These are phyloP conservation scores for Formica selysi DNA, from an alignment of 1,140 invertebrate genomes.

Conservation along the genomic window DNA sequence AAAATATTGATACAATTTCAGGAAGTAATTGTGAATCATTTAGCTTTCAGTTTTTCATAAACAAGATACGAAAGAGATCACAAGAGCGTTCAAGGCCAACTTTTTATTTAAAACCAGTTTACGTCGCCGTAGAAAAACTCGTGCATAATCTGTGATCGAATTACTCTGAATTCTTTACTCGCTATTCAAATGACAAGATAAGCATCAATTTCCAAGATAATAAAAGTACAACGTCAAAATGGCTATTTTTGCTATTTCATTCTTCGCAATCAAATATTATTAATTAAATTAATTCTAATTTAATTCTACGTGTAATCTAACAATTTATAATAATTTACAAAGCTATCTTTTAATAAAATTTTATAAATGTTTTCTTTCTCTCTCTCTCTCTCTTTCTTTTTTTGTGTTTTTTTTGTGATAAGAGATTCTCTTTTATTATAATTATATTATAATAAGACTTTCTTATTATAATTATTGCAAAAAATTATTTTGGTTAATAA, in stretches of 20 bases:
- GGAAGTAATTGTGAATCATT: neutral
- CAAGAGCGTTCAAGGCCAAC: neutral
- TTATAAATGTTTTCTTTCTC: neutral
- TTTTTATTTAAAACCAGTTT: constrained; percentile 28
- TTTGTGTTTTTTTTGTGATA: no score
- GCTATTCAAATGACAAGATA: neutral
- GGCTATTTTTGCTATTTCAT: no score
- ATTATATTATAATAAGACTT: neutral
- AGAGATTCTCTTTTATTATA: neutral
- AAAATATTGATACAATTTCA: neutral
- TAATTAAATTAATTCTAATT: no score
- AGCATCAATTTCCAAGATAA: neutral
- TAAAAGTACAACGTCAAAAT: no score
- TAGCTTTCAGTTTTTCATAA: neutral
- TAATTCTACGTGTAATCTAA: no score
- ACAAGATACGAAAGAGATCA: neutral
- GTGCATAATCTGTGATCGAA: constrained; percentile 13
- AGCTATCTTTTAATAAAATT: no score
- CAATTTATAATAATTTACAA: no score
- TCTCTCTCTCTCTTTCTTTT: no score
- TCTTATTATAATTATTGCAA: neutral
- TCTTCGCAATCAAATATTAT: no score
- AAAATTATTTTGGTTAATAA: constrained; percentile 11
- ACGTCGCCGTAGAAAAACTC: neutral
- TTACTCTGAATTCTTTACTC: neutral